Base-by-base conservation (phyloP, 2,113 vertebrate species). In the Lycaon pictus region DNA sequence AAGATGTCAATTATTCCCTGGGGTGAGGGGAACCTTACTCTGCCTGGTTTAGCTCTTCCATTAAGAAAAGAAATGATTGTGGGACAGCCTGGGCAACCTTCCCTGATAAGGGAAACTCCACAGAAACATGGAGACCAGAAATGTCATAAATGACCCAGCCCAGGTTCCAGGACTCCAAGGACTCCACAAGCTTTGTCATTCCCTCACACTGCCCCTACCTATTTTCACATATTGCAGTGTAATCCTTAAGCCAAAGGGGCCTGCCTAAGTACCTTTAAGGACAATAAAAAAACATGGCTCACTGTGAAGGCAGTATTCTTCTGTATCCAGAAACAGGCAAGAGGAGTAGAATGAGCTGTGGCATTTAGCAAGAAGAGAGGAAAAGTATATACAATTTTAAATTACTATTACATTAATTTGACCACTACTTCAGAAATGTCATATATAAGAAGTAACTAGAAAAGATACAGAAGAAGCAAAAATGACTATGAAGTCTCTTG, bases 341-440 rank as follows among this genome's bases (percentile, higher is more conserved):
- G 19, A 88, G 12, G 25, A 85, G 56, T 20, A 55, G 1, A 83
- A 56, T 32, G 51, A 85, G 48, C 3, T 62, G 3, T 3, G 2
- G 19, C 77, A 63, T 37, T 93, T 69, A 86, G 35, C 27, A 89
- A 89, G 63, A 86, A 79, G 7, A 95, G n/a, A 95, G 17, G n/a
- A 65, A 60, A 81, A 15, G 27, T 23, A 23, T 15, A 35, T 17
- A 55, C 71, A 60, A 48, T 69, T n/a, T 76, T 60, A 80, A 43
- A 84, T 48, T 27, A 77, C 76, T 37, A 27, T 87, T 53, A 62
- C 17, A 48, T 89, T 77, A 72, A 84, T 79, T 15, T 81, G 35
- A 53, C 79, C 7, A 0, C 1, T 25, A 53, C 69, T 80, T 88
- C 93, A 25, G 35, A 76, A 89, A 65, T 19, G 53, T 58, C 62